Percentiles rank a stretch among this genome's conserved stretches.
Conservation (phyloP, 2,888 invertebrate genomes). For the Poecilus cupreus region DNA sequence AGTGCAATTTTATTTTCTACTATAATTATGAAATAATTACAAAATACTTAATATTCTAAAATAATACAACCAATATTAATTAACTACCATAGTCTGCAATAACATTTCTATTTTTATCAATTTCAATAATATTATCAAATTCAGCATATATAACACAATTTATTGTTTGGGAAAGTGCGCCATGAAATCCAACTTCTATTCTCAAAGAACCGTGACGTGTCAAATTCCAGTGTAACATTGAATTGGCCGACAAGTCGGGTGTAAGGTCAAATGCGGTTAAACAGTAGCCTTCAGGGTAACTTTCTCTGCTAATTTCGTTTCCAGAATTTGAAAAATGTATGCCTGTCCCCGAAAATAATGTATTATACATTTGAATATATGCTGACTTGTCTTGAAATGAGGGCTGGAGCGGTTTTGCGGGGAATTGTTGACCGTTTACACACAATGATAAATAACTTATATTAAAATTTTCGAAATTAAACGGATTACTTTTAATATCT, state of each 20-base stretch:
- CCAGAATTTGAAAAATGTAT: slow-evolving; percentile 63
- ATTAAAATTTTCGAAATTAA: slow-evolving; percentile 60
- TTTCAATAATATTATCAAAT: too few relatives aligned
- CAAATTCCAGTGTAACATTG: slow-evolving; percentile 60
- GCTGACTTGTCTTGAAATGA: slow-evolving; percentile 52
- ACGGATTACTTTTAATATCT: slow-evolving; percentile 58
- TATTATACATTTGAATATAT: slow-evolving; percentile 63
- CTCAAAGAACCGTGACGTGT: slow-evolving; percentile 62
- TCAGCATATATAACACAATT: too few relatives aligned
- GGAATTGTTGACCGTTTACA: slow-evolving; percentile 62
- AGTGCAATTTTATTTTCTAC: too few relatives aligned
- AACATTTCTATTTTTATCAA: too few relatives aligned
- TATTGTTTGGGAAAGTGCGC: too few relatives aligned
- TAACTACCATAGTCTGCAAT: too few relatives aligned
- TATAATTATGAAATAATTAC: too few relatives aligned
- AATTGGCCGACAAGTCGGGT: slow-evolving; percentile 64
- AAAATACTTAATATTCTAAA: too few relatives aligned
- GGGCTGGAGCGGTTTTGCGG: slow-evolving; percentile 62
- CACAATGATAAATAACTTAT: too few relatives aligned
- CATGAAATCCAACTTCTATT: too few relatives aligned
- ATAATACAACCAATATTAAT: too few relatives aligned
- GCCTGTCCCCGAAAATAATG: too few relatives aligned
- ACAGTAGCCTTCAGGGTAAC: slow-evolving; percentile 62
- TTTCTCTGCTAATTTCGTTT: slow-evolving; percentile 59
- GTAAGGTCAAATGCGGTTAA: slow-evolving; percentile 66